A percentile compares a stretch with the other conserved stretches of the same genome.
phyloP scores from a whole-genome alignment of 2,113 vertebrate species.

The Megalops atlanticus region DNA sequence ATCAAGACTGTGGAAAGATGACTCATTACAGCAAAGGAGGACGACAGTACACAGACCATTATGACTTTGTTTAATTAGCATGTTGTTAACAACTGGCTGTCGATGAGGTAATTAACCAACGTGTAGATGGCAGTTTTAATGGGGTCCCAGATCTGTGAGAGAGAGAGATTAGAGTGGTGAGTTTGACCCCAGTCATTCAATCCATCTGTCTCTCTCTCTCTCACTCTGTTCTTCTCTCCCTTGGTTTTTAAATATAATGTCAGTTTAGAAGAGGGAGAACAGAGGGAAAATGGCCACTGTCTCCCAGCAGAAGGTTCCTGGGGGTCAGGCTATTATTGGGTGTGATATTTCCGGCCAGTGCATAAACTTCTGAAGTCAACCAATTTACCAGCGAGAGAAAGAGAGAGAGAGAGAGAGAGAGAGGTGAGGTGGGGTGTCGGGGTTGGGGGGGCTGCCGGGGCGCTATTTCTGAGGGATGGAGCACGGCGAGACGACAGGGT shows the following conservation, averaged over 20 bases:
- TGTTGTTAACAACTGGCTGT: not conserved
- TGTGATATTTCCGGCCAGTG: conserved; percentile 48
- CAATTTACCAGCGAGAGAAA: conserved; percentile 38
- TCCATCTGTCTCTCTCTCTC: not conserved
- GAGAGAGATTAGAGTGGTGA: not conserved
- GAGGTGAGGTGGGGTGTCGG: conserved; percentile 46
- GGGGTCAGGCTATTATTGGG: conserved; percentile 46
- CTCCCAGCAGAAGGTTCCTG: conserved; percentile 3
- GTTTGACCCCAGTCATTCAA: not conserved
- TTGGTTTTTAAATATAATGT: conserved; percentile 10
- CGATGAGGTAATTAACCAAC: not conserved
- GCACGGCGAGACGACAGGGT: conserved; percentile 36
- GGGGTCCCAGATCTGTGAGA: not conserved
- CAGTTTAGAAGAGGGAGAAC: not conserved
- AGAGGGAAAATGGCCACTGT: conserved; percentile 16
- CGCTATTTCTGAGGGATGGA: conserved; percentile 47
- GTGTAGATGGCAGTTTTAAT: conserved; percentile 2
- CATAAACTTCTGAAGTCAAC: conserved; percentile 40
- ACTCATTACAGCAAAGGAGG: conserved; percentile 1
- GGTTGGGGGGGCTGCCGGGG: conserved; percentile 56
- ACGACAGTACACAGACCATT: not conserved
- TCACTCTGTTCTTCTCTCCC: conserved; percentile 16
- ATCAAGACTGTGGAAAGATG: not conserved
- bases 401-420: not conserved
- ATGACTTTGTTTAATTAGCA: not conserved